Base-by-base conservation (phyloP, 2,113 vertebrate species). In the Microcebus tavaratra region DNA sequence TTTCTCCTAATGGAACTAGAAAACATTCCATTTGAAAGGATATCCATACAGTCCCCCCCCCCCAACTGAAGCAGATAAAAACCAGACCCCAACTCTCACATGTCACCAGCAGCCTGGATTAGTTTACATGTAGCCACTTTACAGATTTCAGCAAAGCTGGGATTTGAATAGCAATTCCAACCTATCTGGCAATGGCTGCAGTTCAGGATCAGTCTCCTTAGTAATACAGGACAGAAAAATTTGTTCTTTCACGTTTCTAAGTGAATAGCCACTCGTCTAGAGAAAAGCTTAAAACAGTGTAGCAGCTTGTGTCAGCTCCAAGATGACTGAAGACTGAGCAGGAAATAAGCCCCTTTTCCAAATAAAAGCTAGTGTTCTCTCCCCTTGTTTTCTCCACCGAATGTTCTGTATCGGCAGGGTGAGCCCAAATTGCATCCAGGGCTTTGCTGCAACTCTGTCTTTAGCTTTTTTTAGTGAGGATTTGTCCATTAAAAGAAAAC, bases 281-380 rank as follows among this genome's bases (percentile, higher is more conserved):
- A 98, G 97, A 98, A 92, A 97, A 96, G 98, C 97, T 96, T 97
- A 97, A 90, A 87, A 98, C 97, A 97, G 96, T 90, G 97, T 50
- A 97, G 97, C 97, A 96, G 98, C 93, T 97, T 98, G 97, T 98
- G 98, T 96, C 95, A 95, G 98, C 98, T 98, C 98, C 98, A 97
- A 98, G 88, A 97, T 53, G 97, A 98, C 98, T 95, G 96, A 81
- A 98, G 96, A 97, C 96, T 78, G 98, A 97, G 97, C 97, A 98
- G 98, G 98, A 99, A 98, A 98, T 90, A 91, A 8, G 96, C 97
- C 96, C 98, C 95, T 91, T 97, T 98, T 96, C 97, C 98, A 98
- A 98, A 98, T 97, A 97, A 98, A 98, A 98, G 97, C 98, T 98
- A 98, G 97, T 89, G 96, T 96, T 97, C 97, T 34, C 78, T 18